Percentiles rank a stretch among this genome's conserved stretches.
phyloP scores from a whole-genome alignment of 2,797 vertebrate species.

The Gephyroberyx darwinii region DNA sequence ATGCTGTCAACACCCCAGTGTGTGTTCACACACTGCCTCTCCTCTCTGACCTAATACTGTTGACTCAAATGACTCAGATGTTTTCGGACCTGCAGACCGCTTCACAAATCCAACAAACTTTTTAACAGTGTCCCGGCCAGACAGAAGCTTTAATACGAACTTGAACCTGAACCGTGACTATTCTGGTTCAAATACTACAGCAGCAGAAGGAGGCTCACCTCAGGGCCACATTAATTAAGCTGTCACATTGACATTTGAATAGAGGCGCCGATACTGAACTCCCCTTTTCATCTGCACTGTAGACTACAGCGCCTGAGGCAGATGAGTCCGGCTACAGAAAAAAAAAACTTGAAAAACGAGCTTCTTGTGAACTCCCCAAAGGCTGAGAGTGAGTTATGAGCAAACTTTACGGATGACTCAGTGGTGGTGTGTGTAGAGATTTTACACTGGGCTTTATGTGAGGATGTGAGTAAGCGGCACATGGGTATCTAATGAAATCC shows the following conservation, averaged over 20 bases:
- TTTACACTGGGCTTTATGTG: neutral
- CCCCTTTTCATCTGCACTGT: constrained; percentile 13
- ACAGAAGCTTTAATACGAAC: constrained; percentile 6
- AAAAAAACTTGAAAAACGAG: constrained; percentile 41
- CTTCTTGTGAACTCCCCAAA: constrained; percentile 17
- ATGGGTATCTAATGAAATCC: neutral
- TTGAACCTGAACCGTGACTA: constrained; percentile 11
- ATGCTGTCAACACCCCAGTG: constrained; percentile 57
- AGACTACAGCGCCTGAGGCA: constrained; percentile 40
- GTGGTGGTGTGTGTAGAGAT: neutral
- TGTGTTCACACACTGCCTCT: constrained; percentile 23
- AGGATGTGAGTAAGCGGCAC: neutral
- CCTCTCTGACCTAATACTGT: constrained; percentile 51
- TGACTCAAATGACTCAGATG: constrained; percentile 43
- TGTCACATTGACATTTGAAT: constrained; percentile 56
- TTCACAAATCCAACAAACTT: constrained; percentile 12
- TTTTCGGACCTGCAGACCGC: constrained; percentile 1
- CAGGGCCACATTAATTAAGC: constrained; percentile 43
- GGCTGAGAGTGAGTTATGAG: neutral
- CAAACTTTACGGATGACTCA: constrained; percentile 15
- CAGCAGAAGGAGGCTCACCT: constrained; percentile 34
- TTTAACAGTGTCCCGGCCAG: neutral
- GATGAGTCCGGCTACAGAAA: constrained; percentile 29
- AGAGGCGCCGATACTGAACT: constrained; percentile 26
- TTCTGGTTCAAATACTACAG: neutral